Conservation (phyloP, 2,888 invertebrate species). For the Megalurothrips usitatus region DNA sequence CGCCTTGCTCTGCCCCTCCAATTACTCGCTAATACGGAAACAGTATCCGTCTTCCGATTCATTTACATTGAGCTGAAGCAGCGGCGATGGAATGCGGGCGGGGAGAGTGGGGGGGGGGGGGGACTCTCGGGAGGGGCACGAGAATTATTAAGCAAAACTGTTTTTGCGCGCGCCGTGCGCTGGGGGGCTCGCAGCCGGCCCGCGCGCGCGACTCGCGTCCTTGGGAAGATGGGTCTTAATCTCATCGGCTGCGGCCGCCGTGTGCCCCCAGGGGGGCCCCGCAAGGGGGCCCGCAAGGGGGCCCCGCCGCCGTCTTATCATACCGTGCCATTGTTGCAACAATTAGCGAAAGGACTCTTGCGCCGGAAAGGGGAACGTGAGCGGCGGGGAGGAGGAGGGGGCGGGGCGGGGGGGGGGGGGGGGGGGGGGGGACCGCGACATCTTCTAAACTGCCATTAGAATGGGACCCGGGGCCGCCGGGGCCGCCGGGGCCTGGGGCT, state of each 20-base stretch:
- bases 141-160: too few species aligned
- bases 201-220: neutral
- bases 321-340: constrained; percentile 2
- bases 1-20: too few species aligned
- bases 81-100: too few species aligned
- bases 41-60: too few species aligned
- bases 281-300: neutral
- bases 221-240: constrained; percentile 6
- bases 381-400: neutral
- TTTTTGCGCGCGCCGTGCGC: too few species aligned
- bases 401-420: neutral
- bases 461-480: neutral
- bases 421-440: neutral
- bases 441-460: constrained; percentile 26
- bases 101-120: too few species aligned
- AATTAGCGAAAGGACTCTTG: neutral
- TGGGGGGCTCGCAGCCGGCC: too few species aligned
- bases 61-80: too few species aligned
- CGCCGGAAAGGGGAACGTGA: neutral
- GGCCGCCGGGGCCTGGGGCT: neutral
- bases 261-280: neutral
- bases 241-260: neutral
- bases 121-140: too few species aligned
- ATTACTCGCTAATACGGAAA: too few species aligned
- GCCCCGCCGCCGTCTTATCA: neutral